Evolutionary conservation across 2,797 vertebrate species (phyloP).

Genomic region (Artibeus lituratus): DNA sequence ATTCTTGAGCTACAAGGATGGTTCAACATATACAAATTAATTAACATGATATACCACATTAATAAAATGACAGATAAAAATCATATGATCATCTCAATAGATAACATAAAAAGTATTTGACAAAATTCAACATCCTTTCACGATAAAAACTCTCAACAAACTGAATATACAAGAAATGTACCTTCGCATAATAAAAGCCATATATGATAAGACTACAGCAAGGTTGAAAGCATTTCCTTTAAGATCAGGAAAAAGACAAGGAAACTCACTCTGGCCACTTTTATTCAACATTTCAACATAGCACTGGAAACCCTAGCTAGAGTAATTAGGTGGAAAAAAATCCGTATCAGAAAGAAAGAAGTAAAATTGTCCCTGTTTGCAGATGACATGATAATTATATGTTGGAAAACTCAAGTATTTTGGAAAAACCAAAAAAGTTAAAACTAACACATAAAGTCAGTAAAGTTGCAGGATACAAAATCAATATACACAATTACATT

Average conservation of each 20-base stretch:
- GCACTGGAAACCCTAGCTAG: background rate
- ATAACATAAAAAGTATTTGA: background rate
- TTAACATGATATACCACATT: background rate
- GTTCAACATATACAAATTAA: background rate
- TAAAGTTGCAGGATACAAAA: background rate
- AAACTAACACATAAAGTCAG: background rate
- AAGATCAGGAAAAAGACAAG: background rate
- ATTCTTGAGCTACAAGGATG: background rate
- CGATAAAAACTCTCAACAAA: background rate
- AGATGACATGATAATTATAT: background rate
- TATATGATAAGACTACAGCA: background rate
- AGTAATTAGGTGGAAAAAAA: background rate
- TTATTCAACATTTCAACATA: background rate
- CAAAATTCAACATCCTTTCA: background rate
- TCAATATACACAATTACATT: background rate
- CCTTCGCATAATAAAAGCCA: background rate
- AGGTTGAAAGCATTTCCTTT: background rate
- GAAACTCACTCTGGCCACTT: background rate
- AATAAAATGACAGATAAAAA: background rate
- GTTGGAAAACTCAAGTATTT: background rate
- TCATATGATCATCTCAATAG: background rate
- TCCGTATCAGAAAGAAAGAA: background rate
- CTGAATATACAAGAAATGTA: background rate
- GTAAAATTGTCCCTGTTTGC: background rate
- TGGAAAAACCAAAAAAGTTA: background rate